phyloP scores from a whole-genome alignment of 2,113 vertebrate species.

The Lepus americanus region DNA sequence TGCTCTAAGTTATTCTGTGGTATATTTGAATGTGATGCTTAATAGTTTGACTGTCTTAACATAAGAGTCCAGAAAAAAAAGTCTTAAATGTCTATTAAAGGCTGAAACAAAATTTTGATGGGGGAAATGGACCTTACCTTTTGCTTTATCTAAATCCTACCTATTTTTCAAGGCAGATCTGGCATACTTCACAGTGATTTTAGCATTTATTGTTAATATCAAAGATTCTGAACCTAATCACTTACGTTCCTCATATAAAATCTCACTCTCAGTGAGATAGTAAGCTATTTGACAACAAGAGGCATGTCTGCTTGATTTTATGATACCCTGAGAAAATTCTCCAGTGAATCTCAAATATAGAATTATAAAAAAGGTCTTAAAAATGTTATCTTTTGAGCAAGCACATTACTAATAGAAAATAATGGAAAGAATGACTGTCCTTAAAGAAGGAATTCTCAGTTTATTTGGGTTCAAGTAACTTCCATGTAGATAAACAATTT shows the following conservation, averaged over 20 bases:
- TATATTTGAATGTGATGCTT: background rate
- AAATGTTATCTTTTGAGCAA: background rate
- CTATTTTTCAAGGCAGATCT: background rate
- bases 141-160: constrained; percentile 13
- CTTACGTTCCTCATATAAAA: background rate
- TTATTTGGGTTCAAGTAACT: constrained; percentile 24
- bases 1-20: background rate
- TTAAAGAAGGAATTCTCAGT: constrained; percentile 18
- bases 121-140: background rate
- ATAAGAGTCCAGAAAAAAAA: constrained; percentile 23
- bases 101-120: background rate
- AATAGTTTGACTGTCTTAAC: background rate
- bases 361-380: background rate
- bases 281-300: constrained; percentile 28
- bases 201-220: background rate
- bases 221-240: constrained; percentile 43
- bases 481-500: constrained; percentile 6
- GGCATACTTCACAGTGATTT: background rate
- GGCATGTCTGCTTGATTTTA: background rate
- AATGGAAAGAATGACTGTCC: background rate
- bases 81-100: constrained; percentile 17
- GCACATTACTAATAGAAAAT: constrained; percentile 50
- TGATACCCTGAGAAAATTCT: background rate
- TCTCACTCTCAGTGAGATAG: background rate
- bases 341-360: background rate